Conservation (phyloP, 2,888 invertebrate genomes). For the Drosophila affinis region DNA sequence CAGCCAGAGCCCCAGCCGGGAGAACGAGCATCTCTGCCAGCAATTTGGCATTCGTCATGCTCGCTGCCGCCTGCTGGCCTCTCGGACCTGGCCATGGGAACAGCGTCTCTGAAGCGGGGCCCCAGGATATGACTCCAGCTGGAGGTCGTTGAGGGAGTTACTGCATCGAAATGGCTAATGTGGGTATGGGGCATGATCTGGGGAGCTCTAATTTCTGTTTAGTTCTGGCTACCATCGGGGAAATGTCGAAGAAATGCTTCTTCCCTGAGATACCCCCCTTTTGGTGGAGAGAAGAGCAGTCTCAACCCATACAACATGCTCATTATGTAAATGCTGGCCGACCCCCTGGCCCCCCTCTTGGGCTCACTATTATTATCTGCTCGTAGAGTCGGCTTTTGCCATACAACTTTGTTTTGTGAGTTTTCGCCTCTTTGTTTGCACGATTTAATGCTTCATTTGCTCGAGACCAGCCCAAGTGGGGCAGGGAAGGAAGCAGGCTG, state of each 20-base stretch:
- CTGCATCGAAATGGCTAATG: constrained; percentile 36
- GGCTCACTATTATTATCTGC: constrained; percentile 57
- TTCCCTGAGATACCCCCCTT: too few species aligned
- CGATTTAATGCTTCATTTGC: constrained; percentile 77
- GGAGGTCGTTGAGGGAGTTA: constrained; percentile 32
- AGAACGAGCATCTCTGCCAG: background rate
- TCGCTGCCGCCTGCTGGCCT: constrained; percentile 38
- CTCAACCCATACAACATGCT: constrained; percentile 56
- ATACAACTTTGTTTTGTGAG: constrained; percentile 56
- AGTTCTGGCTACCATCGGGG: too few species aligned
- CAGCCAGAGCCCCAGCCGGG: background rate
- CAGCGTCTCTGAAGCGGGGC: background rate
- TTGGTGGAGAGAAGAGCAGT: constrained; percentile 6
- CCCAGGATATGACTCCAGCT: constrained; percentile 19
- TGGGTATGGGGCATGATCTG: constrained; percentile 15
- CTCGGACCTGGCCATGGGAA: constrained; percentile 42
- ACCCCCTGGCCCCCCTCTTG: constrained; percentile 12
- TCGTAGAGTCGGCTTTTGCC: constrained; percentile 55
- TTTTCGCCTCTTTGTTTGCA: constrained; percentile 75
- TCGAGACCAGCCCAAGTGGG: constrained; percentile 34
- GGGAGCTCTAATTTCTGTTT: background rate
- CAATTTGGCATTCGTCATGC: constrained; percentile 79
- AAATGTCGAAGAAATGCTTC: too few species aligned
- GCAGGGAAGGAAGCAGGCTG: background rate
- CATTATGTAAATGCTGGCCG: constrained; percentile 47